Conservation (phyloP, 2,797 vertebrate species). For the Todus mexicanus region DNA sequence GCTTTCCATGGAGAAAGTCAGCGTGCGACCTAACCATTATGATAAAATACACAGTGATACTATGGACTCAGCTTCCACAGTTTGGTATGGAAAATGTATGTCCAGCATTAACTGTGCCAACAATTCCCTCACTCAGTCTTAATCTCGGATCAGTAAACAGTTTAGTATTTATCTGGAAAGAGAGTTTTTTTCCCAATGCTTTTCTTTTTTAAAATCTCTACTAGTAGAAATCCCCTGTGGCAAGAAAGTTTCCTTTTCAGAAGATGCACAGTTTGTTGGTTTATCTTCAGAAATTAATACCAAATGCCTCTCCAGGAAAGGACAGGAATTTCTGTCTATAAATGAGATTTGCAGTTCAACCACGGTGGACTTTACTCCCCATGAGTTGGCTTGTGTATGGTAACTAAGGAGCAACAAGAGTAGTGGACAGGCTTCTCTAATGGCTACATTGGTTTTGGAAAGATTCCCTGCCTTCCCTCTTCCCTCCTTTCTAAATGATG, state of each 20-base stretch:
- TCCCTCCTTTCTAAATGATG: neutral
- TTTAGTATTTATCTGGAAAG: neutral
- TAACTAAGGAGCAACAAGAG: neutral
- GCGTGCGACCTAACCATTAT: neutral
- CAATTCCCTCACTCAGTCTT: neutral
- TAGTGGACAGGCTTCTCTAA: neutral
- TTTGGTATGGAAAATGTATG: neutral
- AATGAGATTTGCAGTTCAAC: neutral
- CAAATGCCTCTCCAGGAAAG: neutral
- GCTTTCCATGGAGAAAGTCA: neutral
- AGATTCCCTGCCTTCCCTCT: neutral
- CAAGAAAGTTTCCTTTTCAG: neutral
- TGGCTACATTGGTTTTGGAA: neutral
- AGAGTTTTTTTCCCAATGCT: neutral
- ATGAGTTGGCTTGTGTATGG: fast-evolving
- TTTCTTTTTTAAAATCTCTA: neutral
- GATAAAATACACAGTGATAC: neutral
- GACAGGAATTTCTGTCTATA: neutral
- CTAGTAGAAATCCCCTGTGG: neutral
- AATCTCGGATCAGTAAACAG: neutral
- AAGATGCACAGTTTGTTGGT: neutral
- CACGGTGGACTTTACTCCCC: neutral
- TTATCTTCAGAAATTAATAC: neutral
- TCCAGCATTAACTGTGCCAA: neutral
- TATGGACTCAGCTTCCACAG: neutral